Evolutionary conservation across 2,888 invertebrate genomes (phyloP).

Genomic region (Rosalia funebris): DNA sequence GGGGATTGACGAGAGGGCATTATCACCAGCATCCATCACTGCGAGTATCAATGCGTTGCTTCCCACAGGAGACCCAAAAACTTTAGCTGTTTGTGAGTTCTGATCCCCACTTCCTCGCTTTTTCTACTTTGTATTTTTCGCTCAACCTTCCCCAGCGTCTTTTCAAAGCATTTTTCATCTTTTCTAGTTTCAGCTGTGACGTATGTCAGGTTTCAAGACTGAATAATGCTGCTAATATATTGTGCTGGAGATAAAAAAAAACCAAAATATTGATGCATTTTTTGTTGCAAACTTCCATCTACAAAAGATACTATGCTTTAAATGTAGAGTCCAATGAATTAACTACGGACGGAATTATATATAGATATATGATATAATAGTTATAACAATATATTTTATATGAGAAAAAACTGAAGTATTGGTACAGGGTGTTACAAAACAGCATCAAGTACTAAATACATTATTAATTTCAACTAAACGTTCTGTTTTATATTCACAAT

Average conservation of each 20-base stretch:
- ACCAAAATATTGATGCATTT: constrained; percentile 28
- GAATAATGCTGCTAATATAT: constrained; percentile 56
- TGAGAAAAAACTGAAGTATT: too few species aligned
- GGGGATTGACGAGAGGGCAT: constrained; percentile 67
- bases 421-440: too few species aligned
- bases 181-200: constrained; percentile 64
- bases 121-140: constrained; percentile 60
- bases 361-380: too few species aligned
- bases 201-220: constrained; percentile 62
- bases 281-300: constrained; percentile 9
- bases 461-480: too few species aligned
- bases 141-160: constrained; percentile 56
- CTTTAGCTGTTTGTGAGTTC: constrained; percentile 60
- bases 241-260: constrained; percentile 25
- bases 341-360: too few species aligned
- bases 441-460: too few species aligned
- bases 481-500: too few species aligned
- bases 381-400: too few species aligned
- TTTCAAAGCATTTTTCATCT: constrained; percentile 63
- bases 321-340: too few species aligned
- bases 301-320: too few species aligned
- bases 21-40: constrained; percentile 67
- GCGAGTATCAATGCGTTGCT: constrained; percentile 65
- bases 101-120: constrained; percentile 56
- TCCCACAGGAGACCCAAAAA: constrained; percentile 65